Evolutionary conservation across 2,888 invertebrate species (phyloP).

Genomic region (Andrena bucephala): DNA sequence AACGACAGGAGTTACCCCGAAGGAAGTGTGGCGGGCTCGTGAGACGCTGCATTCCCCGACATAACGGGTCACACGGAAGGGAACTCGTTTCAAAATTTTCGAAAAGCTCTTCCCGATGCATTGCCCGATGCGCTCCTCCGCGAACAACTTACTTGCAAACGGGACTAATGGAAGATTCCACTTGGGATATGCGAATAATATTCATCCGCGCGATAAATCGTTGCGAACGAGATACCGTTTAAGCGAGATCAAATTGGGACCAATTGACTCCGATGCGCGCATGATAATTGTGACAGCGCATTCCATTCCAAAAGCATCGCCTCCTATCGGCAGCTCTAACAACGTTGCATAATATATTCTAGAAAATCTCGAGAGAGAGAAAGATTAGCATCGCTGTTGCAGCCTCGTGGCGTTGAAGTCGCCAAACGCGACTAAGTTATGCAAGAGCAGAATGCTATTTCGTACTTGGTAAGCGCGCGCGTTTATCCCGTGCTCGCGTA

Average conservation of each 20-base stretch:
- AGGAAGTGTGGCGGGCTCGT: constrained; percentile 51
- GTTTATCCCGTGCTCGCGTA: not conserved
- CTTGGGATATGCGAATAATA: too few relatives aligned
- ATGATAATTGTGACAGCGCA: not conserved
- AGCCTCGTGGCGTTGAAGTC: constrained; percentile 47
- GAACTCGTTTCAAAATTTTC: constrained; percentile 58
- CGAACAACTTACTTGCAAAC: too few relatives aligned
- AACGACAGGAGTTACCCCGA: constrained; percentile 59
- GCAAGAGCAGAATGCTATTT: not conserved
- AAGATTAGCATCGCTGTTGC: constrained; percentile 22
- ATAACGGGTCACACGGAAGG: constrained; percentile 74
- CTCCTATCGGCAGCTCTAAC: not conserved
- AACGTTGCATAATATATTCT: constrained; percentile 8
- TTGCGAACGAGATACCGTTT: not conserved
- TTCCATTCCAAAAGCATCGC: constrained; percentile 8
- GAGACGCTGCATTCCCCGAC: constrained; percentile 75
- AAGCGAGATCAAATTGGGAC: constrained; percentile 31
- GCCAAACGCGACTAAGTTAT: constrained; percentile 24
- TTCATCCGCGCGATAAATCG: not conserved
- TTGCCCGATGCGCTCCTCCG: not conserved
- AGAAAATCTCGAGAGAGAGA: not conserved
- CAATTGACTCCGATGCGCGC: constrained; percentile 38
- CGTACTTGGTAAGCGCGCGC: constrained; percentile 3
- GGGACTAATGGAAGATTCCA: not conserved
- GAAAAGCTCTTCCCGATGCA: constrained; percentile 31